Base-by-base conservation (phyloP, 1,140 invertebrate genomes). In the Pseudobourletiella spinata region DNA sequence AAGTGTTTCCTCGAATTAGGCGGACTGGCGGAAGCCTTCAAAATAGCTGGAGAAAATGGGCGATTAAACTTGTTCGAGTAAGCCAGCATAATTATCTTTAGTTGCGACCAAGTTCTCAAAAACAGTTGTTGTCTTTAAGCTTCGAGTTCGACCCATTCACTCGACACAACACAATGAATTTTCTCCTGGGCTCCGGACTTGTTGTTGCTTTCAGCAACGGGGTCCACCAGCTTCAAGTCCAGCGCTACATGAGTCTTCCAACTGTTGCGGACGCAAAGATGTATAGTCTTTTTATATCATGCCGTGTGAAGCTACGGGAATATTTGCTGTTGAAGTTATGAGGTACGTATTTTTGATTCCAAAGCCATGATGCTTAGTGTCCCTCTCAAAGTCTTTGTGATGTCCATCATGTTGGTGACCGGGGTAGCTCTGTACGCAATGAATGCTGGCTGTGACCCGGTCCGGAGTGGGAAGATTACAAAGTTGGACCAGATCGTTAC, bases 221-320 rank as follows among this genome's bases (percentile, higher is more conserved):
- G 3, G 89, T 87, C 71, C 87, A 90, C 73, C 89, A 91, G 73
- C 89, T 88, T 67, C 88, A 89, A 68, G 88, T 91, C 6, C 88
- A 91, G 70, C 77, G 89, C 59, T 91, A 90, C 71, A 87, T 86
- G 73, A 88, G 86, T 64, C 86, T 91, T 82, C 83, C 84, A 63
- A 87, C 85, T 26, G 81, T 83, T 32, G 81, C 78, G 59, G 81
- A 86, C 76, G 85, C 87, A 46, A 80, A 80, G 60, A 81, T 8
- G 32, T 39, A 56, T 50, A n/a, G n/a, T n/a, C n/a, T n/a, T n/a
- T n/a, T n/a, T n/a, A n/a, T n/a, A n/a, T n/a, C n/a, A n/a, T n/a
- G n/a, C n/a, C n/a, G n/a, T n/a, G n/a, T n/a, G n/a, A n/a, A n/a
- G n/a, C n/a, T n/a, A n/a, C n/a, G n/a, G n/a, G n/a, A n/a, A n/a